phyloP scores from a whole-genome alignment of 2,797 vertebrate species.

The Protosalanx chinensis region DNA sequence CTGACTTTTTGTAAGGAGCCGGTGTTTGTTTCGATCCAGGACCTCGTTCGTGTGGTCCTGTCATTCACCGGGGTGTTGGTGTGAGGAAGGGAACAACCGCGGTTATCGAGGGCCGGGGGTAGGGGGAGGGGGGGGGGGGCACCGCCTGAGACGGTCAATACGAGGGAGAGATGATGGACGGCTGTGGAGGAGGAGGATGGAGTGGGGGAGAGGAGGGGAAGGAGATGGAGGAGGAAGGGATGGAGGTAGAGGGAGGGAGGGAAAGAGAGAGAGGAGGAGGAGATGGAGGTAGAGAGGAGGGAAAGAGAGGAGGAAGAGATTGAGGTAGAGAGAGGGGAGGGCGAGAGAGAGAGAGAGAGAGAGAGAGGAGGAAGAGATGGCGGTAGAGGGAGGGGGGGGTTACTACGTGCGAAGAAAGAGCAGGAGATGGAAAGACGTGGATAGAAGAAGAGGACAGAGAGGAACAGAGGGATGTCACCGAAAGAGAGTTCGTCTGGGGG shows the following conservation, averaged over 20 bases:
- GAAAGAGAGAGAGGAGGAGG: not conserved
- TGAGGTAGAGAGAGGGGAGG: not conserved
- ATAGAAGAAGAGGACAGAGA: too few relatives aligned
- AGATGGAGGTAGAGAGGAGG: not conserved
- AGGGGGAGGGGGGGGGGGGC: not conserved
- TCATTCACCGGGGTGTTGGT: slow-evolving; percentile 4
- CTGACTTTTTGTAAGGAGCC: not conserved
- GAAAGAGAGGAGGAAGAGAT: too few relatives aligned
- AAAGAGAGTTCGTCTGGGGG: not conserved
- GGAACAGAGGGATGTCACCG: not conserved
- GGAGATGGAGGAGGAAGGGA: not conserved
- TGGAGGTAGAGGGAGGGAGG: not conserved
- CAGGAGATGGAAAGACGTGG: not conserved
- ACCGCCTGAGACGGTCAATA: too few relatives aligned
- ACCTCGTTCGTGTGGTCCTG: slow-evolving; percentile 18
- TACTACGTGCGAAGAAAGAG: not conserved
- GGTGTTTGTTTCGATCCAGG: slow-evolving; percentile 35
- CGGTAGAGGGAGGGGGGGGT: not conserved
- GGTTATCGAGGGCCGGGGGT: not conserved
- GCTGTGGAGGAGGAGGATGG: too few relatives aligned
- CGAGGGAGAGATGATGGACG: too few relatives aligned
- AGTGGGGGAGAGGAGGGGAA: not conserved
- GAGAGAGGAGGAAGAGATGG: not conserved
- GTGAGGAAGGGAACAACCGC: slow-evolving; percentile 22
- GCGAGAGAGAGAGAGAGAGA: not conserved